Percentiles rank a stretch among this genome's conserved stretches.
Evolutionary conservation across 2,113 vertebrate species (phyloP).

Genomic region (Hyperopisus bebe): DNA sequence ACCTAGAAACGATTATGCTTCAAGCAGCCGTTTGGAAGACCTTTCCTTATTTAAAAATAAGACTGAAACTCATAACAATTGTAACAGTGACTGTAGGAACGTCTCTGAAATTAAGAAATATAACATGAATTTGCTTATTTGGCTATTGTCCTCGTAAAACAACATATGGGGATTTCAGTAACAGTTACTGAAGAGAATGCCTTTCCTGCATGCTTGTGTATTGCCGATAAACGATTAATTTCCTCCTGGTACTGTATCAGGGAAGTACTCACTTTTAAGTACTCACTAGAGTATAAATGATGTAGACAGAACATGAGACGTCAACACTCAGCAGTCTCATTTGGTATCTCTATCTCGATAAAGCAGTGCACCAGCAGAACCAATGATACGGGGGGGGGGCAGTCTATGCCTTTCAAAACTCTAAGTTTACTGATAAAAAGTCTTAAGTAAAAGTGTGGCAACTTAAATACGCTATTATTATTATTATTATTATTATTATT

Average conservation of each 20-base stretch:
- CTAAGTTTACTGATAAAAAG: neutral
- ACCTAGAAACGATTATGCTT: neutral
- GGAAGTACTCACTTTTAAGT: neutral
- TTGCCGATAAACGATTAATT: neutral
- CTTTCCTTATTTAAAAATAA: neutral
- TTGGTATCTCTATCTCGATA: neutral
- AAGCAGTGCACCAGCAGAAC: neutral
- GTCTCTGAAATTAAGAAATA: neutral
- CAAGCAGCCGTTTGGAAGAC: constrained; percentile 17
- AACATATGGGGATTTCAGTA: neutral
- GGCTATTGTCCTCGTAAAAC: neutral
- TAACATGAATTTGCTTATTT: neutral
- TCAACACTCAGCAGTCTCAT: neutral
- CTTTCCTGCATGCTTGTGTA: neutral
- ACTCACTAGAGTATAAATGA: neutral
- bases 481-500: neutral
- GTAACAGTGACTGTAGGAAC: neutral
- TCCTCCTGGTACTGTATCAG: neutral
- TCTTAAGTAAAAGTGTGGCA: neutral
- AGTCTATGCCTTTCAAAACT: neutral
- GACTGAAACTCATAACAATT: neutral
- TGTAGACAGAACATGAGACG: neutral
- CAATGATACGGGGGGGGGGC: neutral
- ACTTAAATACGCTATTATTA: neutral
- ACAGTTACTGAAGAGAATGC: neutral